Evolutionary conservation across 2,888 invertebrate species (phyloP).

Genomic region (Melieria omissa): DNA sequence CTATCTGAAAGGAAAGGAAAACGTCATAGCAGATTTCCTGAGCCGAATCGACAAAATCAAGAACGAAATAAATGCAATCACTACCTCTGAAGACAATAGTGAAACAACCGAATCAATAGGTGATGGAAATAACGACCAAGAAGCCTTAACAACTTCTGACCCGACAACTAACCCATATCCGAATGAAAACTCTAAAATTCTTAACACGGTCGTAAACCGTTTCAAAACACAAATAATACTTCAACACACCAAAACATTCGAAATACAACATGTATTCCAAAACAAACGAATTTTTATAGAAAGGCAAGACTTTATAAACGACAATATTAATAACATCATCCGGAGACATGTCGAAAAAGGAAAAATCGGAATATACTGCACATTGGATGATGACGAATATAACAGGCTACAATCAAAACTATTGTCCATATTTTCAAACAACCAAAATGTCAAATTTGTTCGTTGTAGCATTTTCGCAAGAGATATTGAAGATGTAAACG

Average conservation of each 20-base stretch:
- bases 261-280: neutral
- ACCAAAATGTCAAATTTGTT: neutral
- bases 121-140: too few relatives aligned
- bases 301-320: neutral
- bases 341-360: neutral
- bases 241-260: neutral
- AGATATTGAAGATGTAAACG: neutral
- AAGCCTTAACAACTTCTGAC: too few relatives aligned
- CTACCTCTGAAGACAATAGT: too few relatives aligned
- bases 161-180: too few relatives aligned
- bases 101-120: too few relatives aligned
- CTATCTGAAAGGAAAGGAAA: conserved; percentile 34
- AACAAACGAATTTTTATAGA: neutral
- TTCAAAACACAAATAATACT: neutral
- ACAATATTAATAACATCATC: neutral
- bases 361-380: neutral
- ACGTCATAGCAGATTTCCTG: conserved; percentile 28
- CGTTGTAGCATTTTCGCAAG: neutral
- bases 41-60: neutral
- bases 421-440: neutral
- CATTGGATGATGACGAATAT: neutral
- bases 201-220: neutral
- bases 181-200: neutral
- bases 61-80: too few relatives aligned
- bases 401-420: neutral